Evolutionary conservation across 2,888 invertebrate species (phyloP).

Genomic region (Patella depressa): DNA sequence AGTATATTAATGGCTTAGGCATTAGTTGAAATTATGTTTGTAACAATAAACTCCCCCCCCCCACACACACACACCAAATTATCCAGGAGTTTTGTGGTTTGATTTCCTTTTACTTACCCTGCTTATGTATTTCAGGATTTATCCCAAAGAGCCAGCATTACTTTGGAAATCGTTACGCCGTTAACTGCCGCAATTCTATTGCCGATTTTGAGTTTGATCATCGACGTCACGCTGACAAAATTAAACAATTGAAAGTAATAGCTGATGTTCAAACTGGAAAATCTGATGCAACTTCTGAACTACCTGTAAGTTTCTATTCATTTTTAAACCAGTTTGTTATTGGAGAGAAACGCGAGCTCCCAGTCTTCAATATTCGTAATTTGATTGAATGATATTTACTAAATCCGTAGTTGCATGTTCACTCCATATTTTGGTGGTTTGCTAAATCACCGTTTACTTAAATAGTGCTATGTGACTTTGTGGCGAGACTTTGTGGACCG

Average conservation of each 20-base stretch:
- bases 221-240: conserved; percentile 44
- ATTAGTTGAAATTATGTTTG: too few species aligned
- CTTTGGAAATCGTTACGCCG: conserved; percentile 61
- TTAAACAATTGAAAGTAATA: conserved; percentile 44
- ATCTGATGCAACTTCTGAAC: conserved; percentile 32
- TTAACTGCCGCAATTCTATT: conserved; percentile 58
- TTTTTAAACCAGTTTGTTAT: not conserved
- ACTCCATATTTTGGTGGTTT: too few species aligned
- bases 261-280: conserved; percentile 52
- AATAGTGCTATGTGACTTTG: too few species aligned
- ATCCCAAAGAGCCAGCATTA: conserved; percentile 61
- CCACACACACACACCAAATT: too few species aligned
- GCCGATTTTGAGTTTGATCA: conserved; percentile 61
- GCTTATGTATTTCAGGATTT: conserved; percentile 49
- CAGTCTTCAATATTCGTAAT: not conserved
- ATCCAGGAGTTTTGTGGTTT: too few species aligned
- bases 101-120: too few species aligned
- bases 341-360: not conserved
- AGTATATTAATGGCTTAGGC: too few species aligned
- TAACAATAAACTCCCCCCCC: too few species aligned
- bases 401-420: too few species aligned
- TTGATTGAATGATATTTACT: too few species aligned
- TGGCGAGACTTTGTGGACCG: too few species aligned
- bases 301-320: conserved; percentile 45
- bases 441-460: too few species aligned